Evolutionary conservation across 2,113 vertebrate genomes (phyloP).

Genomic region (Hippocampus comes): DNA sequence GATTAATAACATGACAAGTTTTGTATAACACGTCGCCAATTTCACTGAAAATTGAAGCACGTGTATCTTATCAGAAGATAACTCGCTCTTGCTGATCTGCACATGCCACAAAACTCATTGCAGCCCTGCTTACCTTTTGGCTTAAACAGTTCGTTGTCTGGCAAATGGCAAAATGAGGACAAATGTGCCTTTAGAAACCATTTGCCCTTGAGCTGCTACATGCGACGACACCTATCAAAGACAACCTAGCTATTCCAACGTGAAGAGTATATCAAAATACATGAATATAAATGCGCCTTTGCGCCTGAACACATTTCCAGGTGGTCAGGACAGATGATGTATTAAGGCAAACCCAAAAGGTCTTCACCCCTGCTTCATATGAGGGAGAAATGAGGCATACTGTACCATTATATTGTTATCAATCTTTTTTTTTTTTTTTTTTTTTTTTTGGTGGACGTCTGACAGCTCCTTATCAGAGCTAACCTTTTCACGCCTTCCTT

Average conservation of each 20-base stretch:
- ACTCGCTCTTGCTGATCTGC: too few relatives aligned
- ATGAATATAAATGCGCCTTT: slow-evolving; percentile 47
- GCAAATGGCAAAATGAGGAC: too few relatives aligned
- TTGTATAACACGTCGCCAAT: not conserved
- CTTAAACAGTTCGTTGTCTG: too few relatives aligned
- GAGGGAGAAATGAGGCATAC: slow-evolving; percentile 98
- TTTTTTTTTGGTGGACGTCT: slow-evolving; percentile 85
- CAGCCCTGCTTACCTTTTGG: too few relatives aligned
- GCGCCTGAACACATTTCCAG: slow-evolving; percentile 78
- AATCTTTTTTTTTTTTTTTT: slow-evolving; percentile 95
- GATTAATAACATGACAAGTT: slow-evolving; percentile 41
- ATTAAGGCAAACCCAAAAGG: slow-evolving; percentile 81
- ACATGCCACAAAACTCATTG: too few relatives aligned
- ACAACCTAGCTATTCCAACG: not conserved
- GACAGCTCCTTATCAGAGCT: slow-evolving; percentile 99
- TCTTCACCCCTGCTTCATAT: slow-evolving; percentile 88
- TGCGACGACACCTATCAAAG: too few relatives aligned
- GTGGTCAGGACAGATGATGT: slow-evolving; percentile 89
- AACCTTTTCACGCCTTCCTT: slow-evolving; percentile 99
- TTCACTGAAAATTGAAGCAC: too few relatives aligned
- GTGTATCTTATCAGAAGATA: too few relatives aligned
- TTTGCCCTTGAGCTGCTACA: too few relatives aligned
- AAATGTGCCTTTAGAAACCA: too few relatives aligned
- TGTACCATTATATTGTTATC: slow-evolving; percentile 95
- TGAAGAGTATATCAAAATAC: slow-evolving; percentile 22